phyloP scores from a whole-genome alignment of 92 coral and sea anemone species.

The Nematostella vectensis region DNA sequence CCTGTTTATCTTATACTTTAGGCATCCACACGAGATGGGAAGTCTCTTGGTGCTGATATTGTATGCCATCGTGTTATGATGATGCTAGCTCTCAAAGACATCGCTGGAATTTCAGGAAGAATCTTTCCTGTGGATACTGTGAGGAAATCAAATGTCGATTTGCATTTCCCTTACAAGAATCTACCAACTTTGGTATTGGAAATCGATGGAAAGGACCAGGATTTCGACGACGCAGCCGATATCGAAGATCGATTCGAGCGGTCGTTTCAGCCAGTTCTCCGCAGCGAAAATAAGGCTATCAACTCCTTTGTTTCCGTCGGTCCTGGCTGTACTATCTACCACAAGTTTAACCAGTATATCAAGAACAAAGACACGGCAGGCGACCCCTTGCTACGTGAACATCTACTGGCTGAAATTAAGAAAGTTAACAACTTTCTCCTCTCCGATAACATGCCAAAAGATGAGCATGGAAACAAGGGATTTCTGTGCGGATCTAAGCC shows the following conservation, averaged over 20 bases:
- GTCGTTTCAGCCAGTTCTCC: constrained; percentile 36
- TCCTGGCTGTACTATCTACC: constrained; percentile 31
- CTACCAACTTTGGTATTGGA: constrained; percentile 21
- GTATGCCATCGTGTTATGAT: constrained; percentile 49
- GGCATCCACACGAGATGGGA: constrained; percentile 29
- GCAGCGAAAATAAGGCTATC: constrained; percentile 22
- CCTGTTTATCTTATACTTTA: constrained; percentile 1
- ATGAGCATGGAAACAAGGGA: constrained; percentile 20
- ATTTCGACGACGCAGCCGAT: constrained; percentile 18
- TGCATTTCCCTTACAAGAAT: constrained; percentile 40
- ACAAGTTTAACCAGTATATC: constrained; percentile 44
- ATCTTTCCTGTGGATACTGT: constrained; percentile 46
- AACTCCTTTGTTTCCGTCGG: constrained; percentile 39
- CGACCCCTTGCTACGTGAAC: constrained; percentile 18
- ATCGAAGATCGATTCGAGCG: constrained; percentile 49
- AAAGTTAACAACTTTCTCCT: constrained; percentile 43
- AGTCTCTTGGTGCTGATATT: constrained; percentile 50
- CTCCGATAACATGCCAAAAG: constrained; percentile 18
- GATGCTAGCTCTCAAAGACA: constrained; percentile 43
- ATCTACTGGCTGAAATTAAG: constrained; percentile 26
- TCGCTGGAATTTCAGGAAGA: constrained; percentile 34
- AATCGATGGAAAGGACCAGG: constrained; percentile 9
- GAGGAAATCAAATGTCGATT: constrained; percentile 34
- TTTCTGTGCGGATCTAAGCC: constrained; percentile 32
- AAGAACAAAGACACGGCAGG: constrained; percentile 33